Percentiles rank a stretch among this genome's conserved stretches.
Evolutionary conservation across 2,888 invertebrate genomes (phyloP).

Genomic region (Aethes cnicana): DNA sequence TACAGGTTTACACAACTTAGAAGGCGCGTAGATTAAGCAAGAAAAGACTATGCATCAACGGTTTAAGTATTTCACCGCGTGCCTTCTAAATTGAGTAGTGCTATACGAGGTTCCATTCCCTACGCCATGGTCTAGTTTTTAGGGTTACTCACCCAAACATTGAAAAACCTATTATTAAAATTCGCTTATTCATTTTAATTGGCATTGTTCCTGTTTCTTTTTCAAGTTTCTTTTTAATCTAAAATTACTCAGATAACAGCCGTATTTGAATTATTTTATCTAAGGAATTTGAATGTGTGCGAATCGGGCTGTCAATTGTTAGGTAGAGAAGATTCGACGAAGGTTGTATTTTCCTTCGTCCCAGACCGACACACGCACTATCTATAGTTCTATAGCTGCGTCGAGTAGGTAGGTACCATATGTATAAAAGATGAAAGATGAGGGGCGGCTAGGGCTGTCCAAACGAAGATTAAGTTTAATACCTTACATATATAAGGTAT

Average conservation of each 20-base stretch:
- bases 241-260: constrained; percentile 9
- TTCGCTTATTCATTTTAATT: constrained; percentile 17
- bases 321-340: constrained; percentile 36
- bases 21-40: too few relatives aligned
- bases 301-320: constrained; percentile 20
- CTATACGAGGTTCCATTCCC: too few relatives aligned
- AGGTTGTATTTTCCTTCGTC: constrained; percentile 47
- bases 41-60: too few relatives aligned
- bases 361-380: constrained; percentile 16
- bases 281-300: constrained; percentile 17
- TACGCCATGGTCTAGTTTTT: background rate
- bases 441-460: constrained; percentile 23
- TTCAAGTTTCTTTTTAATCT: constrained; percentile 9
- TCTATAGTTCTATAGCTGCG: too few relatives aligned
- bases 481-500: too few relatives aligned
- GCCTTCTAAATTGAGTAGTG: too few relatives aligned
- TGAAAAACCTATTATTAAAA: constrained; percentile 4
- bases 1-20: too few relatives aligned
- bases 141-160: background rate
- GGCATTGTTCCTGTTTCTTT: constrained; percentile 3
- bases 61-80: too few relatives aligned
- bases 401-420: too few relatives aligned
- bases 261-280: constrained; percentile 18
- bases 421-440: constrained; percentile 26
- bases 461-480: background rate